Evolutionary conservation across 2,797 vertebrate genomes (phyloP), one percentile per base, ranked within the genome.

Genomic region (Gymnodraco acuticeps): DNA sequence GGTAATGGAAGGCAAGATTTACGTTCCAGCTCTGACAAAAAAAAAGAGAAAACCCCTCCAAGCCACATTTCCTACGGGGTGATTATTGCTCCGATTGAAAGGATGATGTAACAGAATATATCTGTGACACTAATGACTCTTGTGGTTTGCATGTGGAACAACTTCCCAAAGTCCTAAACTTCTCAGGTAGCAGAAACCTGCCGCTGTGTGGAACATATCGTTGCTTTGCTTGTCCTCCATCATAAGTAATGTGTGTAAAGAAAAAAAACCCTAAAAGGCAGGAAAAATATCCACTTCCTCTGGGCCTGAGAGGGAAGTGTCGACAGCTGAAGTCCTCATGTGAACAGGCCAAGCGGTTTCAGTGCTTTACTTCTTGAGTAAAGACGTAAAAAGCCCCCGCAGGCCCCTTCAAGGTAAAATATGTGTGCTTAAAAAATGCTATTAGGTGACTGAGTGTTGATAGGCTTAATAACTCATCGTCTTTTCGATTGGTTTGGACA

Each of bases 1-100:
- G 86, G 88, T 94, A 89, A 86, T 66, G 90, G 92, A 92, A 73
- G 58, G 88, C 87, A 94, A 96, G 96, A 97, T 97, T 98, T 97
- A 97, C 94, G 86, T 82, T 85, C 78, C 75, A 63, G 87, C 85
- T 81, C 80, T n/a, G 60, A 90, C 87, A 78, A 70, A 58, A 38
- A 38, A 38, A 48, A 52, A 13, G 31, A 33, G 61, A 67, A 45
- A 64, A 69, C 64, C 2, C 91, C 89, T 93, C 90, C 75, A 82
- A 5, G 90, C 94, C 90, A 93, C 88, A 75, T 91, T 94, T 95
- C 93, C 93, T 88, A 84, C 90, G 88, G 86, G 91, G 91, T 93
- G 94, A 94, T 96, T 96, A 96, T 96, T 94, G 88, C 83, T 93
- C 90, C 91, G 84, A 94, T 93, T 92, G 86, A 88, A 88, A 92